Evolutionary conservation across 2,797 vertebrate genomes (phyloP).

Genomic region (Melanotaenia maccullochi): DNA sequence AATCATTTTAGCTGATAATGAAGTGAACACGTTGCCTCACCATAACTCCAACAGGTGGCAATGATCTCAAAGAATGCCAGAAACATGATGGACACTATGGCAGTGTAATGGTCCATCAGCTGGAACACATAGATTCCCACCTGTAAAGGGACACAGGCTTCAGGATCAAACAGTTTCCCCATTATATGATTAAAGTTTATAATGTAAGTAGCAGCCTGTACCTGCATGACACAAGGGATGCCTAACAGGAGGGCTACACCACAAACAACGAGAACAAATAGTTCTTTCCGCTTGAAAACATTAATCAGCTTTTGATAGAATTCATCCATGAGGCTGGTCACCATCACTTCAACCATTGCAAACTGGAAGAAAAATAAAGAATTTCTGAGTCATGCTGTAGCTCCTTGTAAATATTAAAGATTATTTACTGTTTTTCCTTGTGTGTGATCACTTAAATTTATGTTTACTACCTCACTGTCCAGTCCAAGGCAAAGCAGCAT

Average conservation of each 20-base stretch:
- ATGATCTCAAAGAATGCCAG: constrained; percentile 85
- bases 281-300: constrained; percentile 78
- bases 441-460: neutral
- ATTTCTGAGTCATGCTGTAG: neutral
- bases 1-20: neutral
- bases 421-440: neutral
- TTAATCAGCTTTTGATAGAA: constrained; percentile 58
- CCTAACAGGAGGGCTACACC: constrained; percentile 70
- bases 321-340: constrained; percentile 82
- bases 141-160: constrained; percentile 56
- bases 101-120: constrained; percentile 87
- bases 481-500: constrained; percentile 85
- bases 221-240: constrained; percentile 84
- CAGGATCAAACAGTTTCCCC: neutral
- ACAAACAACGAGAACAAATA: constrained; percentile 80
- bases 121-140: constrained; percentile 86
- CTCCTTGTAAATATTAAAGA: neutral
- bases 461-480: constrained; percentile 80
- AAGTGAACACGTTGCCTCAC: constrained; percentile 54
- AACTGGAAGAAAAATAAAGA: constrained; percentile 66
- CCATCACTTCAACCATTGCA: constrained; percentile 86
- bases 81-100: constrained; percentile 85
- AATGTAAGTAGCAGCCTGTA: constrained; percentile 30
- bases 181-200: neutral
- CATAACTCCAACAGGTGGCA: constrained; percentile 81